phyloP scores from a whole-genome alignment of 2,888 invertebrate genomes.

The Drosophila multiciliata region DNA sequence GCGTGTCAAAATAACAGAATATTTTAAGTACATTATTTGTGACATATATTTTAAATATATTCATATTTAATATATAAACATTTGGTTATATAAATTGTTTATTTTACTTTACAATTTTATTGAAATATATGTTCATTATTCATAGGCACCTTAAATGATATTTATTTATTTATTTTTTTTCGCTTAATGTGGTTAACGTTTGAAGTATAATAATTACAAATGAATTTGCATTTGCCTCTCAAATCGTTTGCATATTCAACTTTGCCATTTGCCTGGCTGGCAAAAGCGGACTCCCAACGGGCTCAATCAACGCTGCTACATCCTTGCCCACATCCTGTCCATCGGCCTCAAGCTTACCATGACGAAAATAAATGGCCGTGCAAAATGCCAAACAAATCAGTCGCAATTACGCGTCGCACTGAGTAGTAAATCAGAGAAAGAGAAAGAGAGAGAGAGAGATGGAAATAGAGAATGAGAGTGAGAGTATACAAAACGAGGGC shows the following conservation, averaged over 20 bases:
- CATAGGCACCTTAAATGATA: not conserved
- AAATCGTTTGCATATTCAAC: constrained; percentile 1
- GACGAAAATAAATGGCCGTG: constrained; percentile 71
- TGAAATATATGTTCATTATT: not conserved
- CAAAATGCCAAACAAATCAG: constrained; percentile 75
- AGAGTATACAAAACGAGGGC: constrained; percentile 15
- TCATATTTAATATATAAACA: not conserved
- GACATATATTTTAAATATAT: not conserved
- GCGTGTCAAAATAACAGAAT: not conserved
- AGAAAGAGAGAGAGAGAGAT: not conserved
- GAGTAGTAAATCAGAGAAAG: not conserved
- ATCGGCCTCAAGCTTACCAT: constrained; percentile 64
- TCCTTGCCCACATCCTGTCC: constrained; percentile 25
- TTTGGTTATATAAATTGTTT: not conserved
- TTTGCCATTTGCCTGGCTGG: constrained; percentile 7
- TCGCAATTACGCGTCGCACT: constrained; percentile 67
- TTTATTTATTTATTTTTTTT: not conserved
- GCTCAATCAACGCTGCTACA: constrained; percentile 43
- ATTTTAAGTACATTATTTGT: no score
- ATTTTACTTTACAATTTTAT: not conserved
- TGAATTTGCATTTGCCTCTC: constrained; percentile 1
- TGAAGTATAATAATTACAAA: constrained; percentile 8
- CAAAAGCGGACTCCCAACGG: constrained; percentile 33
- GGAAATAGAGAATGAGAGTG: not conserved
- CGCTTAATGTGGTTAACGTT: not conserved